Evolutionary conservation across 2,888 invertebrate species (phyloP).

Genomic region (Elaeidobius kamerunicus): DNA sequence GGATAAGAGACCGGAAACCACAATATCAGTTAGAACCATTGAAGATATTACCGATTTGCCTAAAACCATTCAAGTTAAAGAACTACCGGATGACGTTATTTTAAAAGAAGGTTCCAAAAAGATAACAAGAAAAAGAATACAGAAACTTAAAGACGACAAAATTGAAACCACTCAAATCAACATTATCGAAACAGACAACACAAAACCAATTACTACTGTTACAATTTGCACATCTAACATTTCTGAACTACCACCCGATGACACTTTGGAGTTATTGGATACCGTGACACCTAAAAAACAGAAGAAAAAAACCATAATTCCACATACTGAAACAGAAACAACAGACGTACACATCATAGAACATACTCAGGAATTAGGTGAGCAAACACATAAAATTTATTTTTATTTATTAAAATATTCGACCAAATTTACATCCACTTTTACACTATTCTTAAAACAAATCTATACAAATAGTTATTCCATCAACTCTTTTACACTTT

Average conservation of each 20-base stretch:
- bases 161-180: conserved; percentile 36
- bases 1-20: conserved; percentile 44
- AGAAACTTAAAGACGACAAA: conserved; percentile 41
- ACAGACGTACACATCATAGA: conserved; percentile 43
- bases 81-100: conserved; percentile 38
- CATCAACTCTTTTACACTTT: background rate
- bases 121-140: conserved; percentile 46
- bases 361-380: conserved; percentile 43
- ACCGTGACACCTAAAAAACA: conserved; percentile 25
- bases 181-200: conserved; percentile 32
- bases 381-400: conserved; percentile 30
- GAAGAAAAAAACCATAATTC: conserved; percentile 39
- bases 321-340: conserved; percentile 39
- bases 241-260: conserved; percentile 28
- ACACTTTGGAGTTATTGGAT: conserved; percentile 13
- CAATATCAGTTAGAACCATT: conserved; percentile 40
- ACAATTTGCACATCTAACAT: conserved; percentile 38
- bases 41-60: conserved; percentile 35
- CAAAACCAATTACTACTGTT: conserved; percentile 41
- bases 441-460: too few species aligned
- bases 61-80: conserved; percentile 31
- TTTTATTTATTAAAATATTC: background rate
- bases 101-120: conserved; percentile 33
- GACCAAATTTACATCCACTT: background rate
- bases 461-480: background rate